Base-by-base conservation (phyloP, 2,797 vertebrate species). In the Cossypha caffra region DNA sequence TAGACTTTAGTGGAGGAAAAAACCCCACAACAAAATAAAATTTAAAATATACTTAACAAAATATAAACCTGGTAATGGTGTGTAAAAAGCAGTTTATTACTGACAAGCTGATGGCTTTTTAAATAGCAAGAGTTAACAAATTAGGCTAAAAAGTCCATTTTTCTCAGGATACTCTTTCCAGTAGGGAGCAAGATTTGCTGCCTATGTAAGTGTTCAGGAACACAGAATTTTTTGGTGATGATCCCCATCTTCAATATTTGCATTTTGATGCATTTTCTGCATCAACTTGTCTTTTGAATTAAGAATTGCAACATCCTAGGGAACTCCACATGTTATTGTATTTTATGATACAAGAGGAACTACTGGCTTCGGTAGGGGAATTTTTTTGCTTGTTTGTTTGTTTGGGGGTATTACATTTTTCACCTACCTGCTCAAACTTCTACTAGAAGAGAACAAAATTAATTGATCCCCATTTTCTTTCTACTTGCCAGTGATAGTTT, bases 1-100 rank as follows among this genome's bases (percentile, higher is more conserved):
- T 51, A n/a, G 16, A 37, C 1, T 13, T 64, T 42, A 50, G 3
- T 35, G 1, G 18, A 8, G 1, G 2, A 28, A 19, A 5, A 57
- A 58, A 43, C 3, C 0, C 2, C 6, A 11, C 6, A 42, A 25
- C 1, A 33, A 58, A 68, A 35, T 9, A 4, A 45, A 78, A 26
- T 9, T 14, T 47, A 20, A 7, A 33, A 76, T 64, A 12, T 2
- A 2, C 4, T 38, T 16, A 54, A 48, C 13, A 68, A 68, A 77
- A 57, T 37, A 38, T 25, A 68, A n/a, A 35, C 14, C 16, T 61
- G 8, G 9, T 7, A 81, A 85, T 52, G 13, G 5, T 1, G 0
- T 29, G 3, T 24, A 48, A 79, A 15, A 67, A 75, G 6, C 2
- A 38, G 9, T n/a, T 72, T 59, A 38, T 38, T 62, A 5, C 25